Conservation (phyloP, 2,113 vertebrate genomes). For the Chaetura pelagica region DNA sequence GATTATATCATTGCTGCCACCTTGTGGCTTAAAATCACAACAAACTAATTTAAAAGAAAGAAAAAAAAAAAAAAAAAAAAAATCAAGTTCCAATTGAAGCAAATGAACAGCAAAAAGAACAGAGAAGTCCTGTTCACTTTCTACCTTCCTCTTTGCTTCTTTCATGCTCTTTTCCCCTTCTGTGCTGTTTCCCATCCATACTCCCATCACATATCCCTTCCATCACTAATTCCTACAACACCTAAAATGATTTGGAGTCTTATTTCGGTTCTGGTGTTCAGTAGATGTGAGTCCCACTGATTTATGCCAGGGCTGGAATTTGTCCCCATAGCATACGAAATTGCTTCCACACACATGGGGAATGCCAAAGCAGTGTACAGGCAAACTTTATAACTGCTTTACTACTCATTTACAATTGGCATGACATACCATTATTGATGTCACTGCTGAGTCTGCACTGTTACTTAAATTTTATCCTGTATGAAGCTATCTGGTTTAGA, state of each 20-base stretch:
- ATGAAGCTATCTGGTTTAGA: background rate
- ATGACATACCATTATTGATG: background rate
- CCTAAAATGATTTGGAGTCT: conserved; percentile 8
- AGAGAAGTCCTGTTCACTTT: background rate
- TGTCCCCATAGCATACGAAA: conserved; percentile 23
- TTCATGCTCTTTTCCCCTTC: background rate
- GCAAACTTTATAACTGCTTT: background rate
- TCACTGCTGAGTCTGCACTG: background rate
- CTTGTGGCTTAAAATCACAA: conserved; percentile 65
- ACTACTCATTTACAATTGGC: conserved; percentile 17
- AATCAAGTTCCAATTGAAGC: background rate
- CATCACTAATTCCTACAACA: background rate
- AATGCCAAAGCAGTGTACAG: conserved; percentile 8
- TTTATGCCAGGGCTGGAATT: conserved; percentile 47
- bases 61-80: too few species aligned
- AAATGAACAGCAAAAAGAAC: background rate
- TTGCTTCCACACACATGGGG: conserved; percentile 19
- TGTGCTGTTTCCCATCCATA: background rate
- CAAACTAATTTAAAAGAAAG: background rate
- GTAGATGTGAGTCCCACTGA: conserved; percentile 43
- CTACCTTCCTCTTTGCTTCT: background rate
- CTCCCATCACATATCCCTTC: background rate
- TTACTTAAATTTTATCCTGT: background rate
- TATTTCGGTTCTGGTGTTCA: conserved; percentile 23
- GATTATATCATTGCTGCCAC: conserved; percentile 76